Evolutionary conservation across 2,113 vertebrate genomes (phyloP), one percentile per base, ranked within the genome.

Genomic region (Dicerorhinus sumatrensis): DNA sequence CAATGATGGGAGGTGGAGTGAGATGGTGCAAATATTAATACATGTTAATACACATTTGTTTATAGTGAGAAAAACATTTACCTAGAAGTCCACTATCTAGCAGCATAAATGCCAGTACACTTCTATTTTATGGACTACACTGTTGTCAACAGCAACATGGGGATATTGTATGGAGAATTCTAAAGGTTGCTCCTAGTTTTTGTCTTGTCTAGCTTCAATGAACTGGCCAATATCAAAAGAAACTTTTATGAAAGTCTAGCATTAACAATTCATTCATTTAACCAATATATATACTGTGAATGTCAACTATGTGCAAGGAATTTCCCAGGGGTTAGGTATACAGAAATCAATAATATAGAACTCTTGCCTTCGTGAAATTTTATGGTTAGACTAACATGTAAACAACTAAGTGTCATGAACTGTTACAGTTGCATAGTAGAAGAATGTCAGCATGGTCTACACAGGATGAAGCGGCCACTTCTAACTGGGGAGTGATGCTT

Each of bases 401-500:
- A 70, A 69, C 51, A 69, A 79, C 16, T 58, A 33, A 39, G 11
- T 27, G 9, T 7, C 17, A 33, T 20, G 25, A 18, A 16, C 33
- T 36, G 20, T 75, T 51, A 8, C 2, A 73, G 11, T 36, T 25
- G 20, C 58, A 48, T 7, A 46, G 58, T 33, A 42, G 23, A 51
- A 60, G 56, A 79, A 63, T 2, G 2, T 1, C 58, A 31, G 23
- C 25, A 3, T 75, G 21, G 13, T 4, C 5, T 12, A 11, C 1
- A 13, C 8, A n/a, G 12, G 29, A 90, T 23, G 29, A 89, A 72
- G 48, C 17, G 16, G 42, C 20, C 6, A 13, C 20, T 75, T 65
- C 36, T 6, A 65, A 48, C 3, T 2, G 25, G 14, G 75, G 46
- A 3, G 17, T 2, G 0, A 80, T 3, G 6, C 16, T 36, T 31